Base-by-base conservation (phyloP, 1,140 invertebrate species). In the Drosophila baimaii region DNA sequence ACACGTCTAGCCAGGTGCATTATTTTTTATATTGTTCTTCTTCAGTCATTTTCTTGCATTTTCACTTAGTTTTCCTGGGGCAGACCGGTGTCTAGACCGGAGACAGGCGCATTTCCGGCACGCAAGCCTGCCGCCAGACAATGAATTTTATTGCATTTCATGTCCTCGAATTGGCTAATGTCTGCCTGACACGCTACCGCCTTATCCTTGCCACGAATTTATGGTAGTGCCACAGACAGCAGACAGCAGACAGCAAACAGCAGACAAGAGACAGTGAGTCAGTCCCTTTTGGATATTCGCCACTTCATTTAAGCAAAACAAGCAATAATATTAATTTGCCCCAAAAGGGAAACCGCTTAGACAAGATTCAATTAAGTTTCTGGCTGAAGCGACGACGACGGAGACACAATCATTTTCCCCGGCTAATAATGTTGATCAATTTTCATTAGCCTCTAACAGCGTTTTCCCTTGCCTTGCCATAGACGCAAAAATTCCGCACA, bases 41-140 rank as follows among this genome's bases (percentile, higher is more conserved):
- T 46, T 57, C 13, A 17, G 27, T 27, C 39, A 47, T 79, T 55
- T 54, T 35, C 23, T 13, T 2, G 13, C 33, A 39, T 82, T 82
- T 75, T 83, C 56, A 72, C 49, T 47, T 75, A 33, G 62, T 78
- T 73, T 62, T 33, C 80, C 51, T 57, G 43, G 49, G 10, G 25
- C 58, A 47, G 23, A 47, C n/a, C n/a, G 44, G 59, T 57, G 80
- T 82, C 80, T 82, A 82, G 80, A 82, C 80, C 75, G 80, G 80
- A 83, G 59, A 54, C 76, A 72, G 54, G 69, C 51, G 80, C 80
- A 82, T 82, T 83, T 82, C 80, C 80, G 70, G 70, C 80, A 82
- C 80, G 80, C 80, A 79, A 79, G 61, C 79, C 37, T 70, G 39
- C 65, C 55, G 77, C 39, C 76, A 82, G 77, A 74, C 75, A 55